A percentile compares a stretch with the other conserved stretches of the same genome.
Evolutionary conservation across 2,888 invertebrate species (phyloP).

Genomic region (Polydrusus pterygomalis): DNA sequence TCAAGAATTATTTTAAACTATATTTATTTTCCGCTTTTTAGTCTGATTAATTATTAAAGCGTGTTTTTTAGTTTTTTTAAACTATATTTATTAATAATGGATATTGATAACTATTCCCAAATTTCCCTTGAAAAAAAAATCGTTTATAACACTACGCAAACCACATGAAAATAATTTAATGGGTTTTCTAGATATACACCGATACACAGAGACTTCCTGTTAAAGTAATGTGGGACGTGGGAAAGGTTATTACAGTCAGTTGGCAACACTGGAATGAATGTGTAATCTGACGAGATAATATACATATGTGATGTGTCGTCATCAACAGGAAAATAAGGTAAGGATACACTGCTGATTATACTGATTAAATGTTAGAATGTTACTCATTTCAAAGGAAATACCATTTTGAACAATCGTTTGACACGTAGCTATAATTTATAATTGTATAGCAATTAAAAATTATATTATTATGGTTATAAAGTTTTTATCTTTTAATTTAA

Average conservation of each 20-base stretch:
- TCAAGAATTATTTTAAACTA: too few relatives aligned
- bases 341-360: slow-evolving; percentile 26
- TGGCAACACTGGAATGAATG: slow-evolving; percentile 2
- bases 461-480: background rate
- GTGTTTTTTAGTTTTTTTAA: too few relatives aligned
- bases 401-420: background rate
- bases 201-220: too few relatives aligned
- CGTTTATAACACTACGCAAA: too few relatives aligned
- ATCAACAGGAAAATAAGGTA: slow-evolving; percentile 9
- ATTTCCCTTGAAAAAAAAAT: too few relatives aligned
- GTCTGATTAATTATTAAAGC: too few relatives aligned
- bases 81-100: too few relatives aligned
- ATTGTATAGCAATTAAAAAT: background rate
- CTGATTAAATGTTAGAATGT: slow-evolving; percentile 25
- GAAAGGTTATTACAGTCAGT: background rate
- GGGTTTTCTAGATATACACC: too few relatives aligned
- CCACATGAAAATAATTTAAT: too few relatives aligned
- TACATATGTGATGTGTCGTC: slow-evolving; percentile 12
- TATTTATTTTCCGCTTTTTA: too few relatives aligned
- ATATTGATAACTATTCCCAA: too few relatives aligned
- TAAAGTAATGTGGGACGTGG: background rate
- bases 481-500: background rate
- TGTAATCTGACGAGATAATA: slow-evolving; percentile 26
- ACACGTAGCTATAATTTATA: background rate
- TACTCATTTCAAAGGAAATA: slow-evolving; percentile 33